A percentile compares a stretch with the other conserved stretches of the same genome.
phyloP scores from a whole-genome alignment of 1,140 invertebrate genomes.

The Berghia stephanieae region DNA sequence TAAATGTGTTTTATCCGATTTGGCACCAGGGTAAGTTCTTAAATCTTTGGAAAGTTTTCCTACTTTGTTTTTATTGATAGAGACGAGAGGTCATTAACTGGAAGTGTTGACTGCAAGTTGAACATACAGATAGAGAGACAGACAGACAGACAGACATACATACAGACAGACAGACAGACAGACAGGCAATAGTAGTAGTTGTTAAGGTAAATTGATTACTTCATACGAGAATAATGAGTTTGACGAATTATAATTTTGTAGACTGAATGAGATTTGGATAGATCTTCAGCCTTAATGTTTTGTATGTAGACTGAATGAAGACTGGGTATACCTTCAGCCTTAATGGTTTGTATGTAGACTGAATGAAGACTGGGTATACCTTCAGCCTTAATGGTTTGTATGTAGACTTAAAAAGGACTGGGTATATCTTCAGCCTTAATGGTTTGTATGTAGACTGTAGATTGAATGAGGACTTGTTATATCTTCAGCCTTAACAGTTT shows the following conservation, averaged over 20 bases:
- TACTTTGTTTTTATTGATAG: neutral
- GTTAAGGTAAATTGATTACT: neutral
- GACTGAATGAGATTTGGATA: neutral
- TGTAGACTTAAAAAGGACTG: too few relatives aligned
- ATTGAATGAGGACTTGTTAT: too few relatives aligned
- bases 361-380: neutral
- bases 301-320: neutral
- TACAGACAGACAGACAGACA: slow-evolving; percentile 19
- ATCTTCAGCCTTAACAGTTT: too few relatives aligned
- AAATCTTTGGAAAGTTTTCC: neutral
- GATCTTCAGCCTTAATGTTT: neutral
- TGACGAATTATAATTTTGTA: neutral
- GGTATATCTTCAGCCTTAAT: too few relatives aligned
- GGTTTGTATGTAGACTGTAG: too few relatives aligned
- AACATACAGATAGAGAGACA: neutral
- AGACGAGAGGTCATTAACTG: neutral
- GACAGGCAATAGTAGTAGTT: neutral
- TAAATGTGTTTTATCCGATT: too few relatives aligned
- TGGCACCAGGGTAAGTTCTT: too few relatives aligned
- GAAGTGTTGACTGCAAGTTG: neutral
- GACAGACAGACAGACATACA: slow-evolving; percentile 11
- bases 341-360: neutral
- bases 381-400: too few relatives aligned
- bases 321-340: neutral
- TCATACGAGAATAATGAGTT: neutral